These are phyloP conservation scores for human DNA, from an alignment of 2,113 vertebrate genomes.

Conservation along the genomic window GRCh38 chrX:136143501-136144000, in stretches of 20 bases:
- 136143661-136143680: neutral
- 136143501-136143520: neutral
- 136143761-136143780: neutral
- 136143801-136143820: neutral
- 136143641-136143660: neutral
- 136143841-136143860: neutral
- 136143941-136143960: neutral
- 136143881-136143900: neutral
- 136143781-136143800: neutral
- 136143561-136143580: neutral
- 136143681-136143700: neutral
- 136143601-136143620: neutral
- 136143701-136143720: neutral
- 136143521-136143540: neutral
- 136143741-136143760: neutral
- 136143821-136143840: neutral
- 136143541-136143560: neutral
- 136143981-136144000: neutral
- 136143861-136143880: neutral
- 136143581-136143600: neutral
- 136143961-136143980: neutral
- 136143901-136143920: neutral
- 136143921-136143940: neutral
- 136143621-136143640: neutral
- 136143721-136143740: neutral